Base-by-base conservation (phyloP, 2,888 invertebrate species). In the Drosophila atripex region DNA sequence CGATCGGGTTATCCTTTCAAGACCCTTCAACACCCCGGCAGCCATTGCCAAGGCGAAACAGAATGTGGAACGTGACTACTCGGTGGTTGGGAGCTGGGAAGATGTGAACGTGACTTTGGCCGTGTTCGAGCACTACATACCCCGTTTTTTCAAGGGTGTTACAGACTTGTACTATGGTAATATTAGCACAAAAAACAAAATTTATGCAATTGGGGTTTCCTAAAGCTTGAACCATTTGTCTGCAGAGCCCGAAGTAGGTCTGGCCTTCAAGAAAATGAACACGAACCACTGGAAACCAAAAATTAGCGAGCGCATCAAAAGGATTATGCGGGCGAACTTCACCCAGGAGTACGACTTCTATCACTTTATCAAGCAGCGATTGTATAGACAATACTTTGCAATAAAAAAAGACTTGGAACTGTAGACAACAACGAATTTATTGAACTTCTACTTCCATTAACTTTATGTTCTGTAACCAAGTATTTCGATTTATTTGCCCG, bases 341-440 rank as follows among this genome's bases (percentile, higher is more conserved):
- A 96, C 96, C 0, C 93, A 95, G 54, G 97, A 97, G 92, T 96
- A 97, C 7, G 97, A 97, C 83, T 96, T 97, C 90, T 97, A 97
- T 90, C 94, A 97, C 88, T 97, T 97, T 90, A 96, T 96, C 90
- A 94, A 94, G 80, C 96, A 97, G 89, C 93, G 97, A 79, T 93
- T 97, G 14, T 95, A 96, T 87, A 93, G 94, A 89, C 97, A 97
- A 85, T 93, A 95, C 51, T 92, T 94, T 63, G 96, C 96, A 25
- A 63, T 86, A 51, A 73, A 77, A 14, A 56, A 30, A 12, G 58
- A 68, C 11, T 50, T 76, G 41, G 25, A 76, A 30, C 35, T 75
- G 14, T 73, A 21, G 58, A n/a, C 9, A 23, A 8, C 11, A 7
- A 21, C 11, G 14, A 21, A 38, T 11, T 55, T 53, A 35, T 35